phyloP scores from a whole-genome alignment of 2,113 vertebrate species.

The Tetraodon nigroviridis region DNA sequence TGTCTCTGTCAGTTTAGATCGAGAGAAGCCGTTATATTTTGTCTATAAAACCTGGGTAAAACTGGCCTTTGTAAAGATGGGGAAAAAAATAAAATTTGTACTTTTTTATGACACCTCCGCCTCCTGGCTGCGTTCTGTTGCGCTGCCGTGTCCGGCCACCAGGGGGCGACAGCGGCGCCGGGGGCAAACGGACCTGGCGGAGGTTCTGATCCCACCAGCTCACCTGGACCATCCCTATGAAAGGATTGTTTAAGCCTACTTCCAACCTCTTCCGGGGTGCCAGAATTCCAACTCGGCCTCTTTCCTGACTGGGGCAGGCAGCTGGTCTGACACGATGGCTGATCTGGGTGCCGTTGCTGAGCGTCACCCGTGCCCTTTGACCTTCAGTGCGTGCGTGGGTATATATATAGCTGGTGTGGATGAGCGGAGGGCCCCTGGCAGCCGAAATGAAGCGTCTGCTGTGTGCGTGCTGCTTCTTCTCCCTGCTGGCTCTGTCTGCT shows the following conservation, averaged over 20 bases:
- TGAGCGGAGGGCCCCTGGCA: constrained; percentile 58
- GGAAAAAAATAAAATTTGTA: constrained; percentile 91
- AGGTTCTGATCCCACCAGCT: neutral
- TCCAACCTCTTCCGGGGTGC: neutral
- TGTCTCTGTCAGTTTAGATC: constrained; percentile 79
- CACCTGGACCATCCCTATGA: neutral
- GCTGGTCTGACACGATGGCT: constrained; percentile 59
- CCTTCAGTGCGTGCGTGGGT: constrained; percentile 47
- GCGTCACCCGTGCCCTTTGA: constrained; percentile 54
- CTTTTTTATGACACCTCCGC: constrained; percentile 80
- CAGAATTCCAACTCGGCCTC: neutral
- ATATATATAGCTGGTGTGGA: constrained; percentile 64
- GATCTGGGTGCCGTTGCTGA: constrained; percentile 38
- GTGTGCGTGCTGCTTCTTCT: constrained; percentile 56
- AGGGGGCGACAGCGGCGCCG: constrained; percentile 22
- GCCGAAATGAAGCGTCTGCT: constrained; percentile 69
- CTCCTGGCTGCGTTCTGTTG: neutral
- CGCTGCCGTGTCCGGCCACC: constrained; percentile 18
- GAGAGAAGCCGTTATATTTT: constrained; percentile 97
- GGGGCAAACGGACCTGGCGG: neutral
- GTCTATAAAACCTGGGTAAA: constrained; percentile 80
- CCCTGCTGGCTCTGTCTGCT: constrained; percentile 60
- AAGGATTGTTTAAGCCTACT: neutral
- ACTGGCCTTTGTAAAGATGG: constrained; percentile 88
- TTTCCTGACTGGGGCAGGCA: constrained; percentile 52